Base-by-base conservation (phyloP, 2,888 invertebrate species). In the Sinotaia quadrata region DNA sequence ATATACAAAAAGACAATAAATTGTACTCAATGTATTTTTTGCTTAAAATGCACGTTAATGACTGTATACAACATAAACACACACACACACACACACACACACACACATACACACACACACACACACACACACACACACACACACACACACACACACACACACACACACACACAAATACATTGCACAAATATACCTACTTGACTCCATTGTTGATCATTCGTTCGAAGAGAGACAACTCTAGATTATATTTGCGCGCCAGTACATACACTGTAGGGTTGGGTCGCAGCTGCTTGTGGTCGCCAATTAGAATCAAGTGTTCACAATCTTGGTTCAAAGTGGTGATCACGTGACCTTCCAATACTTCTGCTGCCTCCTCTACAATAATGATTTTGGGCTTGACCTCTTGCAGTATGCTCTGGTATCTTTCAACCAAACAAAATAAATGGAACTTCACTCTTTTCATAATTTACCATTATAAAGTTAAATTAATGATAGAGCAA, bases 301-400 rank as follows among this genome's bases (percentile, higher is more conserved):
- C 95, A 73, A 96, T 94, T 21, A 96, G 90, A 81, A 96, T 93
- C 0, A 95, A 90, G 85, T 96, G 96, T 84, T 95, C 90, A 75
- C 94, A 93, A 57, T 91, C 87, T 31, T 90, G 87, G 0, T 93
- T 93, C 21, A 96, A 88, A 0, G 94, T 92, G 0, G 94, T 92
- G 0, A 95, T 89, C n/a, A 95, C 91, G 84, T 96, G 96, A 0
- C 93, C 91, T 85, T 96, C 96, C 36, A 95, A 87, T 0, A 95
- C 93, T 89, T 96, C 95, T 0, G 95, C 95, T 0, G 95, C 95
- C 89, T 96, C 96, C 87, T 96, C 96, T 0, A 96, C 93, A 21
- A 91, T 85, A 4, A 90, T 84, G 52, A 89, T 86, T 31, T 77
- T 78, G 29, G 88, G 88, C 8, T 81, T 74, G 31, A 90, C 73